A percentile compares a stretch with the other conserved stretches of the same genome.
These are phyloP conservation scores for Anagyrus pseudococci DNA, from an alignment of 2,888 invertebrate genomes.

Conservation along the genomic window DNA sequence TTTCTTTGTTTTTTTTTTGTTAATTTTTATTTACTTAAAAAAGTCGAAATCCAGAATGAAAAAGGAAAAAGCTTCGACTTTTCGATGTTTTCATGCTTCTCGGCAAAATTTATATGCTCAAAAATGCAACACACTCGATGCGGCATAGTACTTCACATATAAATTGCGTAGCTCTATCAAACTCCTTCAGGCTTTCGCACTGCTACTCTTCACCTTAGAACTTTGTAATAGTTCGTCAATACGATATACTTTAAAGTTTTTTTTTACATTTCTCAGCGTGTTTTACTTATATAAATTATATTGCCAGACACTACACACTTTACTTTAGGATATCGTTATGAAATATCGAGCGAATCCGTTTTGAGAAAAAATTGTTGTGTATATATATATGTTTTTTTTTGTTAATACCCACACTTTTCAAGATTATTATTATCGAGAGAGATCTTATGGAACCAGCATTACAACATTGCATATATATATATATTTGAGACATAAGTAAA, in stretches of 20 bases:
- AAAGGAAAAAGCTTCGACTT: slow-evolving; percentile 36
- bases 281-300: slow-evolving; percentile 56
- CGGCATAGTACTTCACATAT: slow-evolving; percentile 34
- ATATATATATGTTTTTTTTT: too few relatives aligned
- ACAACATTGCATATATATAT: slow-evolving; percentile 35
- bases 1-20: slow-evolving; percentile 22
- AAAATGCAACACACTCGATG: slow-evolving; percentile 32
- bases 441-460: slow-evolving; percentile 33
- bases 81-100: slow-evolving; percentile 36
- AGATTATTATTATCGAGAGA: slow-evolving; percentile 35
- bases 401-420: too few relatives aligned
- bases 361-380: slow-evolving; percentile 22
- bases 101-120: slow-evolving; percentile 34
- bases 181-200: slow-evolving; percentile 46
- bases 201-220: slow-evolving; percentile 43
- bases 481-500: slow-evolving; percentile 35
- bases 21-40: slow-evolving; percentile 34
- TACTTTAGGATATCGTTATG: slow-evolving; percentile 50
- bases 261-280: slow-evolving; percentile 46
- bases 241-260: slow-evolving; percentile 38
- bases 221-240: slow-evolving; percentile 39
- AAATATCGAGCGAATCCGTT: slow-evolving; percentile 50
- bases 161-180: slow-evolving; percentile 38
- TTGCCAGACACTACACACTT: slow-evolving; percentile 54
- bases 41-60: slow-evolving; percentile 41